Evolutionary conservation across 2,113 vertebrate genomes (phyloP), one percentile per base, ranked within the genome.

Genomic region (Sander lucioperca): DNA sequence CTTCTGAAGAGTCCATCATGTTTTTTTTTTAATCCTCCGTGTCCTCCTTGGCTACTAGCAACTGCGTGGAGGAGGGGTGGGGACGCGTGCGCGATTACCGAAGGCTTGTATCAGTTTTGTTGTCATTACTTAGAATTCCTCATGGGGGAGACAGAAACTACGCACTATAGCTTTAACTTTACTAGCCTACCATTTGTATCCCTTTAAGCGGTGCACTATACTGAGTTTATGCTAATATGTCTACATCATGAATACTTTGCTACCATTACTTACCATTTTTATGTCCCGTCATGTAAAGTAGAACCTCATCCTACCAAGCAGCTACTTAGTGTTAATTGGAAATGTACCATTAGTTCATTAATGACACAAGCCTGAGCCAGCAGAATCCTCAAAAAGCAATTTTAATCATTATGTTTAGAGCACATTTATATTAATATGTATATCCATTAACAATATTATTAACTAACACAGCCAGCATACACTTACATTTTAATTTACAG

Each of bases 381-480:
- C 1, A 12, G 43, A 71, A 43, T 68, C 19, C 36, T 61, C 36
- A 61, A 15, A 81, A 51, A 75, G 30, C 39, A 6, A 72, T 76
- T 77, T 48, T 9, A 56, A 36, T 80, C n/a, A 80, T 58, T 45
- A 58, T 36, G 11, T 59, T 65, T 51, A 39, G 36, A 76, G 25
- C 54, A 71, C 51, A 79, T 73, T 63, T 53, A 23, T 30, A 73
- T 76, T 30, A 65, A 72, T 69, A 77, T 79, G 21, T 33, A 53
- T 33, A 65, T n/a, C 45, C 65, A 39, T 67, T 15, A 54, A 19
- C 50, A 6, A 70, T 45, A 39, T 56, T 67, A 63, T 69, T 39
- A 45, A 12, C 39, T n/a, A 23, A 45, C 11, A 39, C 39, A 50
- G 50, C 33, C 30, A 54, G 62, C 64, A 74, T 58, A 43, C n/a